Conservation (phyloP, 2,888 invertebrate genomes). For the Caenorhabditis uteleia region DNA sequence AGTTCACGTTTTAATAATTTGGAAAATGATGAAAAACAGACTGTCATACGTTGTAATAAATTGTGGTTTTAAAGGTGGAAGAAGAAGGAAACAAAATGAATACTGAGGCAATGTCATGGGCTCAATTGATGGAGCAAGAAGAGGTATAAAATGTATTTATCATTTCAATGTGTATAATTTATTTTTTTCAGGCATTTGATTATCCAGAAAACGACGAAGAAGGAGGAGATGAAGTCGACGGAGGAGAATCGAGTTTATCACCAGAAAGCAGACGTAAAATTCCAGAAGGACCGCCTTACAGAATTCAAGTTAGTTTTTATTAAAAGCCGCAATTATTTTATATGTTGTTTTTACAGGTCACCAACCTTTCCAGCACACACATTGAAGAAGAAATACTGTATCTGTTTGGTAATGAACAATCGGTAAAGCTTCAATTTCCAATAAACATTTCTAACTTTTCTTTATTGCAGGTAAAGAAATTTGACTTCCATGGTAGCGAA, state of each 20-base stretch:
- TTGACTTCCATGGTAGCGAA: not conserved
- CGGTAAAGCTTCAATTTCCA: too few relatives aligned
- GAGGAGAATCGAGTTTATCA: constrained; percentile 3
- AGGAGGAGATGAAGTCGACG: constrained; percentile 13
- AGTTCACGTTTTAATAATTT: not conserved
- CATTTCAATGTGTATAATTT: not conserved
- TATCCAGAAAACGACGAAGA: constrained; percentile 1
- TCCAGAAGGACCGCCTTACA: constrained; percentile 22
- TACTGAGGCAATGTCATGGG: constrained; percentile 27
- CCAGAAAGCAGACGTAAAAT: constrained; percentile 12
- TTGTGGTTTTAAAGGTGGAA: constrained; percentile 6
- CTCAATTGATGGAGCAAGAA: constrained; percentile 35
- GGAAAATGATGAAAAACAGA: not conserved
- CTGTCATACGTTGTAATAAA: not conserved
- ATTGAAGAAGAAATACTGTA: constrained; percentile 27
- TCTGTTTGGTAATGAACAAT: constrained; percentile 26
- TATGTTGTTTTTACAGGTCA: too few relatives aligned
- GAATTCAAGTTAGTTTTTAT: too few relatives aligned
- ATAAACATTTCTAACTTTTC: not conserved
- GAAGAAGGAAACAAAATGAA: not conserved
- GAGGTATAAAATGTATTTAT: constrained; percentile 3
- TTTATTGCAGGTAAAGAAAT: not conserved
- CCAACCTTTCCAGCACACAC: constrained; percentile 22
- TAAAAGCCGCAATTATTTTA: too few relatives aligned
- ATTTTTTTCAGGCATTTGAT: not conserved